Base-by-base conservation (phyloP, 2,888 invertebrate genomes). In the Pseudococcus viburni region DNA sequence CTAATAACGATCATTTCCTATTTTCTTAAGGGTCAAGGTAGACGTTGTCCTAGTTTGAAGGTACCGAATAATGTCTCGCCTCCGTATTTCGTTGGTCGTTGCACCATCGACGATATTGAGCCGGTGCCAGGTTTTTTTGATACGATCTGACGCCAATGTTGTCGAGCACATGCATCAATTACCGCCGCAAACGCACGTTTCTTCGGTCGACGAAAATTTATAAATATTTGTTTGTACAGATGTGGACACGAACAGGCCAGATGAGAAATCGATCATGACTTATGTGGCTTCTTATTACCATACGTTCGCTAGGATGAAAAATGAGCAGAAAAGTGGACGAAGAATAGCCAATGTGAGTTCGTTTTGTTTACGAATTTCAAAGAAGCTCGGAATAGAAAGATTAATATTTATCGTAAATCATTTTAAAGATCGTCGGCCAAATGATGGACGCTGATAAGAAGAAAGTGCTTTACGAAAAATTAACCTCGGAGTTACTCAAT, bases 231-330 rank as follows among this genome's bases (percentile, higher is more conserved):
- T 68, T 19, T 68, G 90, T 90, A 0, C 91, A 95, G 98, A 99
- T 92, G 96, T 99, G 90, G 99, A 99, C 93, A 97, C 96, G 0
- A 95, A 94, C 88, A 94, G 97, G 83, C 99, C 99, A 0, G 99
- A 99, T 92, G 99, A 99, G 93, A 99, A 99, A 92, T 98, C 98
- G 51, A 97, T 99, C 91, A 97, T 99, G 93, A 99, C 99, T 33
- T 99, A 99, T 92, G 98, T 99, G 59, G 99, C 99, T 1, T 98
- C 98, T 19, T 99, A 99, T 93, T 99, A 99, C 92, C 99, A 99
- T 93, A 98, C 99, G 89, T 99, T 99, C 93, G 99, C 99, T 80
- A 94, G 98, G 90, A 98, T 99, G 98, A 99, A 99, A 94, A 98
- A 97, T 91, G 99, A 99, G 91, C 96, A 97, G 93, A 99, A 99